Evolutionary conservation across 2,797 vertebrate genomes (phyloP).

Genomic region (Epinephelus malabaricus): DNA sequence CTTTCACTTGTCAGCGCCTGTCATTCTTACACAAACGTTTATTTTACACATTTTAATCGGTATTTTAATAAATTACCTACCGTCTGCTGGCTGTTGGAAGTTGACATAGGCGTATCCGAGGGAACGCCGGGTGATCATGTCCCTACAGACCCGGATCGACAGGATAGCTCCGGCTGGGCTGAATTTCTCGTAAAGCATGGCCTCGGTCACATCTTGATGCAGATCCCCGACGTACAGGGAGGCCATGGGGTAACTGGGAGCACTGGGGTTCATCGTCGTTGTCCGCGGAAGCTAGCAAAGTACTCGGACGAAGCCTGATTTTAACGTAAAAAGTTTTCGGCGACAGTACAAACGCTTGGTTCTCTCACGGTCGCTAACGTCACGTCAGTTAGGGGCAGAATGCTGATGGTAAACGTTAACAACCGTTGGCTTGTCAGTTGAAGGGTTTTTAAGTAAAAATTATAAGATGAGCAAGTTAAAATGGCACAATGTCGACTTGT

Average conservation of each 20-base stretch:
- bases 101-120: conserved; percentile 95
- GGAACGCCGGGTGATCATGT: conserved; percentile 94
- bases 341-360: background rate
- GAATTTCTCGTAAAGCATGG: conserved; percentile 96
- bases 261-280: conserved; percentile 93
- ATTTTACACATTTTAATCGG: background rate
- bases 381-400: conserved; percentile 36
- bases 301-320: conserved; percentile 23
- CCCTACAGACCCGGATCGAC: conserved; percentile 93
- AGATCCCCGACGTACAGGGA: conserved; percentile 94
- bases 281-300: conserved; percentile 6
- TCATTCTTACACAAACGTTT: background rate
- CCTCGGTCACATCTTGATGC: conserved; percentile 92
- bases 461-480: conserved; percentile 16
- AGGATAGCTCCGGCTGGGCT: conserved; percentile 93
- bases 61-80: conserved; percentile 74
- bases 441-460: conserved; percentile 6
- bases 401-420: conserved; percentile 38
- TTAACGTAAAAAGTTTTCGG: conserved; percentile 52
- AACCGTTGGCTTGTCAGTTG: conserved; percentile 55
- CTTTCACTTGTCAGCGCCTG: conserved; percentile 5
- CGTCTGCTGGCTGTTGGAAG: conserved; percentile 94
- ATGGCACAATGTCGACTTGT: conserved; percentile 15
- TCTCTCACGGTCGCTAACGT: conserved; percentile 36
- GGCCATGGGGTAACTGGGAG: conserved; percentile 95